Percentiles rank a stretch among this genome's conserved stretches.
These are phyloP conservation scores for Eilema caniola DNA, from an alignment of 2,888 invertebrate species.

Conservation along the genomic window DNA sequence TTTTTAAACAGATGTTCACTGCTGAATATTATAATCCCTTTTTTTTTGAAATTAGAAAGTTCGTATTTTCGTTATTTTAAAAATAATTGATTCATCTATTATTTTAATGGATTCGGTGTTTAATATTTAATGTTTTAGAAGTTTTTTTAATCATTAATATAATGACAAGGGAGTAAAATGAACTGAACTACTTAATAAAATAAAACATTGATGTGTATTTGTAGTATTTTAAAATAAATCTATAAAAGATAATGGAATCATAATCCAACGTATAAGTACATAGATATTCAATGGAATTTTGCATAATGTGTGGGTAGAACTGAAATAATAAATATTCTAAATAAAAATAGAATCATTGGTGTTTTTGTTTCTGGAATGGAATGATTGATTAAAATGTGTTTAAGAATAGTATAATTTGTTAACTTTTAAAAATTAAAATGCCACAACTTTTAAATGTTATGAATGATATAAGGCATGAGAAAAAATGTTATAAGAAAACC, in stretches of 20 bases:
- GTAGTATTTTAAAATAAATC: slow-evolving; percentile 67
- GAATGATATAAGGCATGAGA: background rate
- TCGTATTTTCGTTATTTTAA: background rate
- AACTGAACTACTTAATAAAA: slow-evolving; percentile 79
- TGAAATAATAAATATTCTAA: slow-evolving; percentile 10
- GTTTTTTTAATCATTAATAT: slow-evolving; percentile 69
- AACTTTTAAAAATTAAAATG: slow-evolving; percentile 21
- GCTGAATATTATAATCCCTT: too few relatives aligned
- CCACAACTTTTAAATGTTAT: slow-evolving; percentile 15
- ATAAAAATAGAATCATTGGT: background rate
- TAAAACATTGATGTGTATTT: slow-evolving; percentile 66
- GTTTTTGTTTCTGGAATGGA: background rate
- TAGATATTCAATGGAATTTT: slow-evolving; percentile 63
- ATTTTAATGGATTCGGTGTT: slow-evolving; percentile 51
- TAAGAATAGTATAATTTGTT: too few relatives aligned
- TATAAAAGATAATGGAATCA: slow-evolving; percentile 46
- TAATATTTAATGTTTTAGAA: slow-evolving; percentile 56
- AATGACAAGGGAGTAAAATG: slow-evolving; percentile 81
- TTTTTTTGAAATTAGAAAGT: too few relatives aligned
- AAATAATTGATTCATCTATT: slow-evolving; percentile 51
- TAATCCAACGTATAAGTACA: slow-evolving; percentile 51
- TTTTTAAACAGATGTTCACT: background rate
- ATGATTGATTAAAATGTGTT: background rate
- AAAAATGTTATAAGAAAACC: background rate
- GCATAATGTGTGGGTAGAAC: slow-evolving; percentile 53